Base-by-base conservation (phyloP, 2,888 invertebrate genomes). In the Dusona sp. region DNA sequence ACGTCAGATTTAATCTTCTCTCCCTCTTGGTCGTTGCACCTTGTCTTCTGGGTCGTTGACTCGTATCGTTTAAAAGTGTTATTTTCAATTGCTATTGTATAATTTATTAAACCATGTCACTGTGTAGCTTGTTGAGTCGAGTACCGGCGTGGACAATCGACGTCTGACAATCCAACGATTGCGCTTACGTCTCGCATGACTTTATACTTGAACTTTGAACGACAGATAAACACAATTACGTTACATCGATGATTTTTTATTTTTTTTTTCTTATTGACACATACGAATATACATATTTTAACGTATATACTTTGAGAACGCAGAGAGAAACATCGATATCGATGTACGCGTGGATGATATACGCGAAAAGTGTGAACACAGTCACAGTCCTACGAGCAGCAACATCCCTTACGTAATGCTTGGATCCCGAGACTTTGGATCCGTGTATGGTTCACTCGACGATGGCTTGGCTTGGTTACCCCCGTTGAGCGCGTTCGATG, bases 341-440 rank as follows among this genome's bases (percentile, higher is more conserved):
- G 16, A 61, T 45, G 38, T 29, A 61, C 29, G 36, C 38, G 42
- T 42, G 38, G 19, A 45, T 9, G 29, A 70, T 45, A 22, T 33
- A 72, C 25, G 65, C 61, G 67, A 36, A 42, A 72, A 67, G 57
- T 33, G 29, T 7, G n/a, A 38, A 54, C 64, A 36, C 48, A 74
- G 61, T 87, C 78, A 85, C 80, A 80, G 82, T 82, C 79, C 84
- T 85, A 42, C 83, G 85, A 82, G 83, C 75, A 54, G 83, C 85
- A 86, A 88, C 89, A 88, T 89, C 88, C 88, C 87, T 89, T 88
- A 88, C 85, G 89, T 88, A 89, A 89, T 88, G 85, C 78, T 54
- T 64, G 84, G 61, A 64, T 81, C 81, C 68, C 68, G 86, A 79
- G 84, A 84, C 48, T 72, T 78, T 85, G 72, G 79, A 85, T 83